Percentiles rank a stretch among this genome's conserved stretches.
Conservation (phyloP, 1,140 invertebrate species). For the Zaprionus taronus region DNA sequence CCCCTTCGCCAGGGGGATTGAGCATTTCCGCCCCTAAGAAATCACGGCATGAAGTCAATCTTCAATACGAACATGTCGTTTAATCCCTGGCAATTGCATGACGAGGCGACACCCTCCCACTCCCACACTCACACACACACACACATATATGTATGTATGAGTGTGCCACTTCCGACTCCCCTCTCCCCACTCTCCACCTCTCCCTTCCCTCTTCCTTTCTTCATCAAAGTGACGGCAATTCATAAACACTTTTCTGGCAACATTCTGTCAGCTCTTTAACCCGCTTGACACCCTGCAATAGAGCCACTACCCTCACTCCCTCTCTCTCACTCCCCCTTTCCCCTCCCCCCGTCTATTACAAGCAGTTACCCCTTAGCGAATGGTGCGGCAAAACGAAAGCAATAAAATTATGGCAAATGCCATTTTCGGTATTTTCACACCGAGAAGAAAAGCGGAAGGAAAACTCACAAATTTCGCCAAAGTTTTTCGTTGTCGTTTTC, state of each 20-base stretch:
- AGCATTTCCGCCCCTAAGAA: conserved; percentile 1
- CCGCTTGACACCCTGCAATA: conserved; percentile 8
- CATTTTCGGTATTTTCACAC: conserved; percentile 76
- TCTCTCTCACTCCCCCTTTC: neutral
- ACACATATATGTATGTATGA: neutral
- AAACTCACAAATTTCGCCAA: conserved; percentile 32
- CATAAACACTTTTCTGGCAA: conserved; percentile 32
- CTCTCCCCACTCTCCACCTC: neutral
- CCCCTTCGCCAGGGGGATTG: neutral
- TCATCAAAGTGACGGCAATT: conserved; percentile 19
- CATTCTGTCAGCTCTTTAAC: conserved; percentile 32
- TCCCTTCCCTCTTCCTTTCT: neutral
- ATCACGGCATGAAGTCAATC: neutral
- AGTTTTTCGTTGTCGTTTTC: conserved; percentile 30
- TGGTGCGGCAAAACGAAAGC: conserved; percentile 52
- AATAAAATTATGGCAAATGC: conserved; percentile 76
- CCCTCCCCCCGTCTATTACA: neutral
- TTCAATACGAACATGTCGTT: neutral
- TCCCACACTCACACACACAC: neutral
- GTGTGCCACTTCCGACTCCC: neutral
- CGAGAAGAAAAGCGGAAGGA: conserved; percentile 41
- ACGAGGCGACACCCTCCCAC: neutral
- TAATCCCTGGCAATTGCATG: conserved; percentile 20
- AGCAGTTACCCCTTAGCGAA: neutral
- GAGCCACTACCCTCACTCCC: neutral